Evolutionary conservation across 2,113 vertebrate genomes (phyloP).

Genomic region (Phaethornis superciliosus): DNA sequence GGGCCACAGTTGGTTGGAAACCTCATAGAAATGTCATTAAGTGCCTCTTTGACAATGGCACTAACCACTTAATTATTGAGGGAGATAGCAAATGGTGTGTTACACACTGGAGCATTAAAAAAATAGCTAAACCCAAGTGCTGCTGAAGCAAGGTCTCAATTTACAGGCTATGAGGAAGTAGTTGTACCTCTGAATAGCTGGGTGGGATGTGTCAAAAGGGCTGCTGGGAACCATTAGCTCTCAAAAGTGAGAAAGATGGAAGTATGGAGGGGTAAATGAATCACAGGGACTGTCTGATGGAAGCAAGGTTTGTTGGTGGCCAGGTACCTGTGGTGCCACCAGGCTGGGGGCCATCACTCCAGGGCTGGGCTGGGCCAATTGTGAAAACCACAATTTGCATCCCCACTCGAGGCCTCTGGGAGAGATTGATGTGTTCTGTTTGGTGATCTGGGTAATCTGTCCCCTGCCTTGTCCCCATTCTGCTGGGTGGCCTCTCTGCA

Average conservation of each 20-base stretch:
- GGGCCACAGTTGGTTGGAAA: constrained; percentile 23
- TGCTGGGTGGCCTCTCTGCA: not conserved
- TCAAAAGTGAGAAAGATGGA: constrained; percentile 6
- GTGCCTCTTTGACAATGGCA: constrained; percentile 30
- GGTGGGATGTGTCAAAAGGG: constrained; percentile 31
- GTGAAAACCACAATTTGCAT: not conserved
- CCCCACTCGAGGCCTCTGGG: fast-evolving
- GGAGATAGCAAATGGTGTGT: constrained; percentile 50
- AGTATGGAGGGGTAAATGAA: not conserved
- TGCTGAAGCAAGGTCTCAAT: constrained; percentile 52
- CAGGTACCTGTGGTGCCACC: fast-evolving
- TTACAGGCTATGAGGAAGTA: constrained; percentile 47
- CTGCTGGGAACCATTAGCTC: constrained; percentile 27
- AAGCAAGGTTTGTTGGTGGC: not conserved
- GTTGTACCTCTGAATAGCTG: constrained; percentile 34
- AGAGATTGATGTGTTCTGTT: fast-evolving
- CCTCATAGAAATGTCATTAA: constrained; percentile 36
- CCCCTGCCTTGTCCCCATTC: fast-evolving
- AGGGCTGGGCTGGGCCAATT: not conserved
- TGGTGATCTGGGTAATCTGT: not conserved
- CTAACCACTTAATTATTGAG: constrained; percentile 65
- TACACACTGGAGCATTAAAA: constrained; percentile 26
- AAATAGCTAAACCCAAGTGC: constrained; percentile 35
- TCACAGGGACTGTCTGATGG: not conserved
- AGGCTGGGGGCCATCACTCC: not conserved